Percentiles rank a stretch among this genome's conserved stretches.
Evolutionary conservation across 2,797 vertebrate species (phyloP).

Genomic region (Protonibea diacanthus): DNA sequence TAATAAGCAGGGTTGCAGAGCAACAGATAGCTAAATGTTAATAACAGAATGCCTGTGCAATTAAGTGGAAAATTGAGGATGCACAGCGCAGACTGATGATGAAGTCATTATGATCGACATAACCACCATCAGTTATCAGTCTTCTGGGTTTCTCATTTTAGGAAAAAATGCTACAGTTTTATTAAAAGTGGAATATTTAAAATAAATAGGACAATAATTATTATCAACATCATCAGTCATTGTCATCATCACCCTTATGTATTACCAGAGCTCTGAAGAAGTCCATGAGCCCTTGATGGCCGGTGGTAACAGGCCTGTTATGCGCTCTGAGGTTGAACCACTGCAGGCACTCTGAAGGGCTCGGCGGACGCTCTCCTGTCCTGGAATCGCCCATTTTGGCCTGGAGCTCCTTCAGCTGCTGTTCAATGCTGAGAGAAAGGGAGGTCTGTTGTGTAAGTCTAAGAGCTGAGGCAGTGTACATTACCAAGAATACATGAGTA

Average conservation of each 20-base stretch:
- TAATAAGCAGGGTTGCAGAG: constrained; percentile 25
- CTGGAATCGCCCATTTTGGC: constrained; percentile 85
- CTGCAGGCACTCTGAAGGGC: constrained; percentile 87
- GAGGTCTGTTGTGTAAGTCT: constrained; percentile 15
- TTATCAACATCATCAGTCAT: background rate
- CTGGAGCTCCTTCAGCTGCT: constrained; percentile 90
- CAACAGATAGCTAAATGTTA: constrained; percentile 2
- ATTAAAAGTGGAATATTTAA: constrained; percentile 4
- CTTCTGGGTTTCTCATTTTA: constrained; percentile 3
- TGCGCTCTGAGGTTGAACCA: constrained; percentile 87
- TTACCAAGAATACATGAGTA: constrained; percentile 3
- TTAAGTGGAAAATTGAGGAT: constrained; percentile 23
- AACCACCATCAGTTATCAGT: constrained; percentile 7
- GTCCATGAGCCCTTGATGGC: constrained; percentile 86
- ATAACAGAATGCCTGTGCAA: constrained; percentile 2
- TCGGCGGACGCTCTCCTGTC: constrained; percentile 82
- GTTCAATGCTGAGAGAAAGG: constrained; percentile 87
- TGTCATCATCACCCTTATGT: background rate
- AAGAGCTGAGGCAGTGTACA: background rate
- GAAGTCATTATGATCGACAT: background rate
- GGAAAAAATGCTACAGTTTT: background rate
- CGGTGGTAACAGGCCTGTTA: constrained; percentile 79
- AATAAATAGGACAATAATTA: background rate
- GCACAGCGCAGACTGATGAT: constrained; percentile 11
- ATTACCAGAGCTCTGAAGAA: constrained; percentile 94